phyloP scores from a whole-genome alignment of 2,888 invertebrate genomes.

The Pycnomerus fuliginosus region DNA sequence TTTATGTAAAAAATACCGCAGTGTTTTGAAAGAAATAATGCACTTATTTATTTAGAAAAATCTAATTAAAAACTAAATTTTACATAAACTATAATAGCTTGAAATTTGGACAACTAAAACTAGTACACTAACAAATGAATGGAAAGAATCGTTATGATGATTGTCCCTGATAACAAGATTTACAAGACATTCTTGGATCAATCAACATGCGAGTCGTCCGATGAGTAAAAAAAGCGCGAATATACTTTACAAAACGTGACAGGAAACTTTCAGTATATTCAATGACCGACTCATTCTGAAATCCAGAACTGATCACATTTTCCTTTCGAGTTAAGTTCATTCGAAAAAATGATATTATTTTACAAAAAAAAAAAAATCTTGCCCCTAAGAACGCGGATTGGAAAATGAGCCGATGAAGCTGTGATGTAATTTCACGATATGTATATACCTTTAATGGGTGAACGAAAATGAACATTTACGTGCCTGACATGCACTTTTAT shows the following conservation, averaged over 20 bases:
- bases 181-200: conserved; percentile 17
- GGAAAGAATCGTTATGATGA: conserved; percentile 7
- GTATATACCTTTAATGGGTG: conserved; percentile 39
- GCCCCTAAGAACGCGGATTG: conserved; percentile 20
- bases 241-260: conserved; percentile 21
- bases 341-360: conserved; percentile 3
- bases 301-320: conserved; percentile 17
- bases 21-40: conserved; percentile 43
- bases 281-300: conserved; percentile 33
- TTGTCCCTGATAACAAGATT: conserved; percentile 18
- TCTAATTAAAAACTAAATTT: conserved; percentile 45
- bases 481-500: conserved; percentile 38
- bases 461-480: conserved; percentile 28
- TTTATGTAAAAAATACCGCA: conserved; percentile 45
- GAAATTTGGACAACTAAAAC: conserved; percentile 38
- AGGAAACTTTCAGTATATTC: conserved; percentile 23
- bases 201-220: conserved; percentile 5
- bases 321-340: background rate
- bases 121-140: conserved; percentile 34
- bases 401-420: conserved; percentile 28
- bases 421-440: conserved; percentile 39
- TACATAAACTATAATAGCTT: conserved; percentile 37
- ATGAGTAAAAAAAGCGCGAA: conserved; percentile 22
- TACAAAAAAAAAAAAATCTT: conserved; percentile 12
- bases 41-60: conserved; percentile 47